phyloP scores from a whole-genome alignment of 23 tunicate genomes.

The Halocynthia roretzi region DNA sequence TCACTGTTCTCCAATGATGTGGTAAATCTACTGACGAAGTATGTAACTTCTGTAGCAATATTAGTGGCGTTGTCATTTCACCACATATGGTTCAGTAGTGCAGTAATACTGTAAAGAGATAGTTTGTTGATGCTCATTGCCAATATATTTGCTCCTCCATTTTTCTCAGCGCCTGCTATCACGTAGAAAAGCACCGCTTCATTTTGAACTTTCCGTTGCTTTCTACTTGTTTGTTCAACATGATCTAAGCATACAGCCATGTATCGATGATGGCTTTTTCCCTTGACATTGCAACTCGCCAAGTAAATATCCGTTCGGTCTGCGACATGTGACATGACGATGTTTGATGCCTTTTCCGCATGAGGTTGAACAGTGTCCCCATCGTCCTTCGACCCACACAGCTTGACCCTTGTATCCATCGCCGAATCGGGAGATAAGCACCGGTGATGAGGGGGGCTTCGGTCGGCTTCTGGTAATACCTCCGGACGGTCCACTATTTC shows the following conservation, averaged over 20 bases:
- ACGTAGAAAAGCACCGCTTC: no score
- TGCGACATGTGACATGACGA: conserved; percentile 51
- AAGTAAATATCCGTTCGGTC: conserved; percentile 34
- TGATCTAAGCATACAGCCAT: conserved; percentile 63
- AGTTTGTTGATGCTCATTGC: no score
- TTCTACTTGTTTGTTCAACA: conserved; percentile 16
- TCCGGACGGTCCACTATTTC: not conserved
- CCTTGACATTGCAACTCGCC: conserved; percentile 29
- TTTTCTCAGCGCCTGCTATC: no score
- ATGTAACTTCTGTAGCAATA: no score
- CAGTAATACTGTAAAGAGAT: no score
- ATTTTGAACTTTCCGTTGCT: no score
- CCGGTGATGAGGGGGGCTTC: not conserved
- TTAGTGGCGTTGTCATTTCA: no score
- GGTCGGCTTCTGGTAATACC: conserved; percentile 18
- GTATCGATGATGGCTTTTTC: conserved; percentile 35
- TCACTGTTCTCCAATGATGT: no score
- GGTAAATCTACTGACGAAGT: no score
- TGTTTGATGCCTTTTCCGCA: conserved; percentile 77
- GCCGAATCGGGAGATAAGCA: conserved; percentile 1
- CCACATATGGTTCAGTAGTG: no score
- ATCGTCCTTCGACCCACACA: conserved; percentile 64
- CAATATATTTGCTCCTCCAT: no score
- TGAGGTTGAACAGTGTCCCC: conserved; percentile 79
- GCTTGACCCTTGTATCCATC: conserved; percentile 12